Evolutionary conservation across 1,140 invertebrate genomes (phyloP), one percentile per base, ranked within the genome.

Genomic region (Zaprionus lachaisei): DNA sequence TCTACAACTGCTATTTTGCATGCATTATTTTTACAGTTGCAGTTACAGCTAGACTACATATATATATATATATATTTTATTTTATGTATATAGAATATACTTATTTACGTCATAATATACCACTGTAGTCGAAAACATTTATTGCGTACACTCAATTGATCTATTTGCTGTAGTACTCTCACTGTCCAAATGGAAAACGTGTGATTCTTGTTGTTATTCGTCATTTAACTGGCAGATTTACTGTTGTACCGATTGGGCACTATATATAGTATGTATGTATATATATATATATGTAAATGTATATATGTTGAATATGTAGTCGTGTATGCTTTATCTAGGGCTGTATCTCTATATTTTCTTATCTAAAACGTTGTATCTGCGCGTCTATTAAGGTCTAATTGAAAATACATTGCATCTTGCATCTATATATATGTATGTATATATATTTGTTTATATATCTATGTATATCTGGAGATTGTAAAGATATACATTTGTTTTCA

Each of bases 171-270:
- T 89, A 71, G 85, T 89, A 89, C 84, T 81, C 84, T 90, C 84
- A 89, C 84, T 89, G 85, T 89, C 84, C 84, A 89, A 89, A 90
- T 89, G 84, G 84, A 89, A 89, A 89, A 89, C 84, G 84, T 89
- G 84, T 89, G 84, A 89, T 89, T 89, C 84, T 89, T 89, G 75
- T 83, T 72, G 77, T 66, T 78, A 51, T 69, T 79, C 60, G 60
- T 89, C 84, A 87, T 77, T 81, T 84, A 79, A 72, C 75, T 84
- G 84, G 85, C 84, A 89, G 84, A 89, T 89, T 84, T 79, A 84
- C 71, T 84, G 73, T 89, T 81, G 80, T 81, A 89, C 71, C 73
- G 70, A 80, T 77, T 72, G 80, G 76, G 34, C 63, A 69, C 54
- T 68, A 63, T 60, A 31, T 54, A 49, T 54, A 47, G 7, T 31